Conservation (phyloP, 2,888 invertebrate species). For the Calameuta pallipes region DNA sequence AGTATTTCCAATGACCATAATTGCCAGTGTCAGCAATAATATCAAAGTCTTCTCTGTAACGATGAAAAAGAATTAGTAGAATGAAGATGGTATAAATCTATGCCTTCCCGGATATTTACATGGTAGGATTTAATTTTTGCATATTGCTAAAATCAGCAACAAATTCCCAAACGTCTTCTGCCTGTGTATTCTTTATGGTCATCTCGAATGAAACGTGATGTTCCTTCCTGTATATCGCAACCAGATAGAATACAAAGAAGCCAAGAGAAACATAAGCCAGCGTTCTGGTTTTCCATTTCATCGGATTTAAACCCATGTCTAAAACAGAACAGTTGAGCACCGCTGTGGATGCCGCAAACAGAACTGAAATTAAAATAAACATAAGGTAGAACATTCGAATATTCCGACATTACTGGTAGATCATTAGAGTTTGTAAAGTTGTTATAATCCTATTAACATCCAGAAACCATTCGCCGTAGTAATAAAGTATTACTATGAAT, state of each 20-base stretch:
- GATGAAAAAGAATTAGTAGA: not conserved
- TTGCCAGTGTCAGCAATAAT: constrained; percentile 75
- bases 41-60: constrained; percentile 71
- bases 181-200: constrained; percentile 69
- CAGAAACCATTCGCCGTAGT: not conserved
- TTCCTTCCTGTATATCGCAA: constrained; percentile 53
- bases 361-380: constrained; percentile 3
- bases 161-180: constrained; percentile 77
- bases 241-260: constrained; percentile 40
- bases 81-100: not conserved
- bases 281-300: constrained; percentile 59
- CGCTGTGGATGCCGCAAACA: not conserved
- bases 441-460: not conserved
- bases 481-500: not conserved
- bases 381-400: not conserved
- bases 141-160: constrained; percentile 82
- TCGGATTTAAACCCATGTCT: constrained; percentile 56
- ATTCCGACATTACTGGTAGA: not conserved
- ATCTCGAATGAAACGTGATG: constrained; percentile 59
- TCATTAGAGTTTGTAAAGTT: not conserved
- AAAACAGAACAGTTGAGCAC: constrained; percentile 17
- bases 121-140: constrained; percentile 77
- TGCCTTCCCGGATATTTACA: constrained; percentile 69
- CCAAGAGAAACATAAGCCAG: constrained; percentile 40
- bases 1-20: constrained; percentile 78